Evolutionary conservation across 92 coral and sea anemone genomes (phyloP).

Genomic region (Phenganax stokvisi): DNA sequence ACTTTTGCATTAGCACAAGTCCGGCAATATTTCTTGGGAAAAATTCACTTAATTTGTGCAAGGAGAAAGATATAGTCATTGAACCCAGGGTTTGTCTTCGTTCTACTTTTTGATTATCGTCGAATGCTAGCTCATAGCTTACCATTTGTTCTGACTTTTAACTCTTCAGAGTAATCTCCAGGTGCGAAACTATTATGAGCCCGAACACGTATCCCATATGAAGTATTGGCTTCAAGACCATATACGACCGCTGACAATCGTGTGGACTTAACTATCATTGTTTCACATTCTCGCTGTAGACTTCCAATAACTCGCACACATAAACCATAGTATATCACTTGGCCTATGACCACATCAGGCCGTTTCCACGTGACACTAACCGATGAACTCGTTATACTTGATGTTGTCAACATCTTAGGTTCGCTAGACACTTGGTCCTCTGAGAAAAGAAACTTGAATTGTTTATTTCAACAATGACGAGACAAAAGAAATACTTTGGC

Average conservation of each 20-base stretch:
- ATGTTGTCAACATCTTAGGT: neutral
- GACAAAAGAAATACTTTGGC: too few species aligned
- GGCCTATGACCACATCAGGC: conserved; percentile 2
- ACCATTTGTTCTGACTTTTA: neutral
- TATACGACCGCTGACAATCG: neutral
- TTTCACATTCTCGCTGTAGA: neutral
- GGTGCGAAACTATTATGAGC: neutral
- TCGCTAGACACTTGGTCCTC: too few species aligned
- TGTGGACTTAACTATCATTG: neutral
- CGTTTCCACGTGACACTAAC: conserved; percentile 1
- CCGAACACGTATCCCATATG: conserved; percentile 17
- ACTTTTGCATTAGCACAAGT: too few species aligned
- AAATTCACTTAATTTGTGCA: too few species aligned
- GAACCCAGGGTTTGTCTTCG: too few species aligned
- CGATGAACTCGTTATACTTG: conserved; percentile 1
- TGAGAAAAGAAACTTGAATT: too few species aligned
- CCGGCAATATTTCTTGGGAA: too few species aligned
- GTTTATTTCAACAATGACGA: too few species aligned
- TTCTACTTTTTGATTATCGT: too few species aligned
- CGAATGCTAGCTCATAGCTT: too few species aligned
- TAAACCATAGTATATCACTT: conserved; percentile 10
- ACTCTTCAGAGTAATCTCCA: conserved; percentile 7
- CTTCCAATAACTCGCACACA: neutral
- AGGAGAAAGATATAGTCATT: too few species aligned
- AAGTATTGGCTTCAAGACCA: neutral